Base-by-base conservation (phyloP, 2,797 vertebrate genomes). In the Loris lydekkerianus region DNA sequence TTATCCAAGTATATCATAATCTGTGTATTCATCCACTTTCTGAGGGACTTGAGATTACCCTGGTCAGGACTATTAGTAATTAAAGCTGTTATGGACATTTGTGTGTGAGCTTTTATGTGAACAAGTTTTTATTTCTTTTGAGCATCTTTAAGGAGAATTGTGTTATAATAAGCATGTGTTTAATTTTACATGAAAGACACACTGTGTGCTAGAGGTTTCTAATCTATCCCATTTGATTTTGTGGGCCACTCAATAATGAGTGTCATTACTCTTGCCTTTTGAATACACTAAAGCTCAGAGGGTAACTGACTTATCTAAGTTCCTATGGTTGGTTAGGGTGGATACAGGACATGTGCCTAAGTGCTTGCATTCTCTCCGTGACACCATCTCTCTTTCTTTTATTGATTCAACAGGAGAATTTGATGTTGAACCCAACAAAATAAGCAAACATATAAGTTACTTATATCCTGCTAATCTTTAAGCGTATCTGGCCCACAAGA, bases 61-160 rank as follows among this genome's bases (percentile, higher is more conserved):
- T 46, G 40, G 0, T 49, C 46, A 21, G 49, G 37, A 8, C 15
- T 81, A 63, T 63, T n/a, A 63, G 65, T 83, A 86, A 75, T 34
- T 65, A 83, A 95, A 65, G 58, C 1, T n/a, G 23, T 25, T 60
- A 25, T 69, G 46, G 37, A 65, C 46, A 63, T 89, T 80, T 69
- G 21, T 63, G 3, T 21, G 1, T 67, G 56, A 86, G 3, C 40
- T 40, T 94, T 89, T 91, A 27, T 61, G 37, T 58, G 29, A 21
- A 89, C 23, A 34, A 73, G 53, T 29, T 94, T 91, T 75, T 49
- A 40, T 86, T 93, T 80, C 53, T 93, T 67, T 49, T 37, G 27
- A 29, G 60, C 56, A 63, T 18, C 60, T 63, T 70, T 34, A 72
- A 70, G 46, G 53, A 91, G 4, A 78, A 75, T 21, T 34, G 2